Percentiles rank a stretch among this genome's conserved stretches.
phyloP scores from a whole-genome alignment of 1,140 invertebrate species.

The Agraylea sexmaculata region DNA sequence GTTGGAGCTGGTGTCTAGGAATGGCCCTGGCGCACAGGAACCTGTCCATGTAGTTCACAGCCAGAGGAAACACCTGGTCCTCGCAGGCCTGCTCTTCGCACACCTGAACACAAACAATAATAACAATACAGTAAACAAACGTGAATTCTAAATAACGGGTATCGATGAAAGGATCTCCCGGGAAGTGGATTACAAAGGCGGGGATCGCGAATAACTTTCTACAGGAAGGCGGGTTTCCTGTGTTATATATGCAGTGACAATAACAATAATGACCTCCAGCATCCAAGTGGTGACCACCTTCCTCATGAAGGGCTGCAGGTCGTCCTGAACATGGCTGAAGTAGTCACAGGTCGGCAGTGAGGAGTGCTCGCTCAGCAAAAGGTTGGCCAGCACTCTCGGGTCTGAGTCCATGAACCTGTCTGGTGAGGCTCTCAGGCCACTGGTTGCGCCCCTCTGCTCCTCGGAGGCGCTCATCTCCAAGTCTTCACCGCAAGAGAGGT shows the following conservation, averaged over 20 bases:
- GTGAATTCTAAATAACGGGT: too few relatives aligned
- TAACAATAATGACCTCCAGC: constrained; percentile 53
- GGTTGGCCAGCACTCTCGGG: constrained; percentile 53
- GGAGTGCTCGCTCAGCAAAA: constrained; percentile 53
- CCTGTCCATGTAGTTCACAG: constrained; percentile 64
- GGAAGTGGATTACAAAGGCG: constrained; percentile 1
- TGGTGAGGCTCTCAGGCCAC: constrained; percentile 37
- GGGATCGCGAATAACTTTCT: neutral
- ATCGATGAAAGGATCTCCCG: too few relatives aligned
- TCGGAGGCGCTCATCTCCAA: constrained; percentile 27
- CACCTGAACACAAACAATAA: constrained; percentile 54
- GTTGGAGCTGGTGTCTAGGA: constrained; percentile 55
- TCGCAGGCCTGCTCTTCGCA: constrained; percentile 67
- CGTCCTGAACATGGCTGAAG: constrained; percentile 57
- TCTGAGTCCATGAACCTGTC: constrained; percentile 58
- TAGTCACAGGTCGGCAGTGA: constrained; percentile 57
- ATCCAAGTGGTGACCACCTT: constrained; percentile 72
- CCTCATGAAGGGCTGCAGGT: constrained; percentile 66
- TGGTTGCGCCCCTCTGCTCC: constrained; percentile 26
- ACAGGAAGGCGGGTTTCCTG: neutral
- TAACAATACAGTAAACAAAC: too few relatives aligned
- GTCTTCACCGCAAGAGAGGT: constrained; percentile 39
- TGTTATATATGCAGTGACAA: neutral
- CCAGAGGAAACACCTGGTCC: constrained; percentile 62
- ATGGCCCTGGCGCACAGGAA: constrained; percentile 54